Conservation (phyloP, 1,140 invertebrate genomes). For the Cydia pomonella region DNA sequence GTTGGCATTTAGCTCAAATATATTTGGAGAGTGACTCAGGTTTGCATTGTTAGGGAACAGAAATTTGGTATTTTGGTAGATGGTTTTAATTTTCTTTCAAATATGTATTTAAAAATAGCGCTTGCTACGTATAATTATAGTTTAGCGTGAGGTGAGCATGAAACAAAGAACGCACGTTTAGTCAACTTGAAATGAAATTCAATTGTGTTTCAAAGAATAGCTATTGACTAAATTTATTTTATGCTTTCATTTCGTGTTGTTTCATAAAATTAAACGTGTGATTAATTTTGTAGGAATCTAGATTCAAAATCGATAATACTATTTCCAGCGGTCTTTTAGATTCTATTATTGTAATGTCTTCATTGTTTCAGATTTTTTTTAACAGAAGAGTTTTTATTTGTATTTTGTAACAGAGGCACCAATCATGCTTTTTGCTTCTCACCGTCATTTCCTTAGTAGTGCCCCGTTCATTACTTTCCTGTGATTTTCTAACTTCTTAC, state of each 20-base stretch:
- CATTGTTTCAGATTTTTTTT: background rate
- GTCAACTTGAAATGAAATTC: background rate
- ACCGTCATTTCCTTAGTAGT: constrained; percentile 10
- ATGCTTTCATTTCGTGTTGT: background rate
- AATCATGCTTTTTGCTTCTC: constrained; percentile 41
- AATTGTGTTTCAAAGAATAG: no score
- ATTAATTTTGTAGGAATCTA: background rate
- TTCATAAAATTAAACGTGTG: background rate
- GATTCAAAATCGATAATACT: background rate
- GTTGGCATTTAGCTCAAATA: no score
- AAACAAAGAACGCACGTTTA: background rate
- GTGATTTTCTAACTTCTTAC: background rate
- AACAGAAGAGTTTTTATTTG: background rate
- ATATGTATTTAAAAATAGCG: no score
- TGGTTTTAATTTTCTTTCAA: no score
- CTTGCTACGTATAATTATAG: background rate
- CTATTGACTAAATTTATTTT: no score
- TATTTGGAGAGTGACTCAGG: no score
- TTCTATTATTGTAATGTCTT: background rate
- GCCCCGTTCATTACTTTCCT: constrained; percentile 19
- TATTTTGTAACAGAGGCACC: constrained; percentile 27
- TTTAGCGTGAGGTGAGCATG: background rate
- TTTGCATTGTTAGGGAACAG: no score
- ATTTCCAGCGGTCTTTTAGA: no score
- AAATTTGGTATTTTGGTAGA: no score